phyloP scores from a whole-genome alignment of 2,888 invertebrate genomes.

The Xestoiulus laeticollis region DNA sequence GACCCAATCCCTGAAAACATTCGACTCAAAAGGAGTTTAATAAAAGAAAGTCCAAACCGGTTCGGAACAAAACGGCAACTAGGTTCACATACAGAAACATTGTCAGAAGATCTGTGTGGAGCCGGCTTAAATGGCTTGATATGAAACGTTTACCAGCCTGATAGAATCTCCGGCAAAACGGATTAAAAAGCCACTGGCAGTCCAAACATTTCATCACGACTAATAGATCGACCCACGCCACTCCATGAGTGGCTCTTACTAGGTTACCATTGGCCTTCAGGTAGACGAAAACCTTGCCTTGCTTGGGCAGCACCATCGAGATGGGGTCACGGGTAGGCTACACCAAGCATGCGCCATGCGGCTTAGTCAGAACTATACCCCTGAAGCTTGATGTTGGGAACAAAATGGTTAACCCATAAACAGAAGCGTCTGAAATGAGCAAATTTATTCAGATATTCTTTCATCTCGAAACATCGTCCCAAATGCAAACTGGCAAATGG shows the following conservation, averaged over 20 bases:
- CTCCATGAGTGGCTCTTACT: neutral
- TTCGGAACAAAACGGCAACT: neutral
- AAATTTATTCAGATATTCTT: neutral
- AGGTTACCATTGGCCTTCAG: slow-evolving; percentile 18
- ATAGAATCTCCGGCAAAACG: neutral
- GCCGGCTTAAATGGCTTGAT: neutral
- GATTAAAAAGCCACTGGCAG: slow-evolving; percentile 21
- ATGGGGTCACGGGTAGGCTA: slow-evolving; percentile 23
- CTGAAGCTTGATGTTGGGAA: neutral
- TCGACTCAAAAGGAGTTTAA: neutral
- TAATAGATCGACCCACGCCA: neutral
- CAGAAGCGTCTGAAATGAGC: neutral
- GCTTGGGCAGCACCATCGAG: neutral
- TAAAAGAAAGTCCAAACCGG: neutral
- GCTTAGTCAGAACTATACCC: neutral
- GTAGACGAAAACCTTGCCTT: neutral
- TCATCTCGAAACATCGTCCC: neutral
- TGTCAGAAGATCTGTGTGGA: neutral
- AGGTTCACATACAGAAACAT: neutral
- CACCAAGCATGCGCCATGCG: neutral
- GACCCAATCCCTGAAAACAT: neutral
- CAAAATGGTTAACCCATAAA: slow-evolving; percentile 18
- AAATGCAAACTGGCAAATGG: neutral
- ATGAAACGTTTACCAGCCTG: slow-evolving; percentile 1
- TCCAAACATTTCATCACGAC: neutral